Evolutionary conservation across 2,113 vertebrate genomes (phyloP), one percentile per base, ranked within the genome.

Genomic region (Ceyx margarethae): DNA sequence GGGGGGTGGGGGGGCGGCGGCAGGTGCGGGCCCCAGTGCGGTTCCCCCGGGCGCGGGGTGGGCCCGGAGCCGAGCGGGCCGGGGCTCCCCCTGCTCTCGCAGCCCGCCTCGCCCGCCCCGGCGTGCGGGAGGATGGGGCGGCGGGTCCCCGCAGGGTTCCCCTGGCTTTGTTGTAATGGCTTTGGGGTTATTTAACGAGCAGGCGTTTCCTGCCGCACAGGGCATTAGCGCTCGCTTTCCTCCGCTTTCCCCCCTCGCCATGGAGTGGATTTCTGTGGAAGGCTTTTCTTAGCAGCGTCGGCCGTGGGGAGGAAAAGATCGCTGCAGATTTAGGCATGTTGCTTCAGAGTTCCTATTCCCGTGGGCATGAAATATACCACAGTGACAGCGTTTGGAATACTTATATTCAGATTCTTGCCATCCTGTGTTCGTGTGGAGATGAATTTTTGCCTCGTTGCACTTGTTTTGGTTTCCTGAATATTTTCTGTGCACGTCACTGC

Each of bases 11-110:
- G 17, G 42, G 40, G 42, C 28, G 28, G 74, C 6, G 81, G 95
- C 95, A 95, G 95, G 93, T 94, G 82, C 91, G 81, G 66, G 17
- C 31, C 50, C 73, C 40, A 19, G 20, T 26, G 33, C 33, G 33
- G 31, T 33, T 5, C 65, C 20, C 28, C 25, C 51, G 28, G 33
- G 40, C 13, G 22, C n/a, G 60, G 29, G 29, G 28, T 20, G 68
- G 57, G 40, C 57, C 61, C 37, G 45, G 51, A 7, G 35, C 15
- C 46, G 46, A 48, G 46, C 46, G 20, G 46, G 46, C 46, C 46
- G 46, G 46, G 46, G 48, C 22, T 5, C 11, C 48, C 45, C 45
- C 45, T 46, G 45, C 18, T 20, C 48, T 12, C 21, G 46, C 46
- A 37, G 21, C 46, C 46, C 48, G 48, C 48, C 5, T 14, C 13